A percentile compares a stretch with the other conserved stretches of the same genome.
Conservation (phyloP, 2,888 invertebrate genomes). For the Pristionchus japonicus region DNA sequence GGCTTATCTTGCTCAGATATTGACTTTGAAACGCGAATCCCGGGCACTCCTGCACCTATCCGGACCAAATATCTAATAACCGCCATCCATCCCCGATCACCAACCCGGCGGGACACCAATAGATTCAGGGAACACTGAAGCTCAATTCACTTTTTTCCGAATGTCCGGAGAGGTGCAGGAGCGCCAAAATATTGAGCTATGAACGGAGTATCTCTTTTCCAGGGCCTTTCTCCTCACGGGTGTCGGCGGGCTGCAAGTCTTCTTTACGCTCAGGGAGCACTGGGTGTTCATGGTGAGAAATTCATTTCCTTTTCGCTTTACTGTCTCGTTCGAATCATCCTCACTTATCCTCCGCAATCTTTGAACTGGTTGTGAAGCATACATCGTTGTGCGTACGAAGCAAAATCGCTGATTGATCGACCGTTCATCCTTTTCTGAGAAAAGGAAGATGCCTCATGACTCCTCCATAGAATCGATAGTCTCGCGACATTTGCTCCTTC, state of each 20-base stretch:
- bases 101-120: too few relatives aligned
- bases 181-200: not conserved
- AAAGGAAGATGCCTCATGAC: too few relatives aligned
- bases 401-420: not conserved
- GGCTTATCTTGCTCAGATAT: not conserved
- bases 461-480: not conserved
- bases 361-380: not conserved
- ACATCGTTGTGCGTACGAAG: not conserved
- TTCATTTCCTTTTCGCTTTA: too few relatives aligned
- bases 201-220: not conserved
- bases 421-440: not conserved
- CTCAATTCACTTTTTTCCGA: not conserved
- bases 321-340: too few relatives aligned
- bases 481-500: not conserved
- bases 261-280: not conserved
- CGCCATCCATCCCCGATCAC: too few relatives aligned
- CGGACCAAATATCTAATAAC: too few relatives aligned
- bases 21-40: too few relatives aligned
- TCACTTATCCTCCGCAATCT: not conserved
- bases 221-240: slow-evolving; percentile 7
- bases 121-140: too few relatives aligned
- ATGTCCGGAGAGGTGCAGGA: not conserved
- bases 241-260: not conserved
- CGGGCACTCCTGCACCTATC: too few relatives aligned
- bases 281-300: slow-evolving; percentile 8